A percentile compares a stretch with the other conserved stretches of the same genome.
phyloP scores from a whole-genome alignment of 2,888 invertebrate species.

The Acrobasis consociella region DNA sequence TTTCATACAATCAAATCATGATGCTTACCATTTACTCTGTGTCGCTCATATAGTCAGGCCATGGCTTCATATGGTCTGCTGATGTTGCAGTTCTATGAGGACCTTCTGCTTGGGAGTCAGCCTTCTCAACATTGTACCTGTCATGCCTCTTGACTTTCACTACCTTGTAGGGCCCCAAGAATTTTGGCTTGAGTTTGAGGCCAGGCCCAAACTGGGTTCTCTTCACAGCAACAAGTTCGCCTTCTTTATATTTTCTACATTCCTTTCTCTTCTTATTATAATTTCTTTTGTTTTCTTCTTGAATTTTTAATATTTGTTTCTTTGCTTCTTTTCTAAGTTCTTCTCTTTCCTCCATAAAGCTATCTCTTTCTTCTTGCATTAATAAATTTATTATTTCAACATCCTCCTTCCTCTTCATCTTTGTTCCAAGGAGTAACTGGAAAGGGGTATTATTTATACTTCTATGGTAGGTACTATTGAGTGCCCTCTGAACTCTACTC shows the following conservation, averaged over 20 bases:
- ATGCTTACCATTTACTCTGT: neutral
- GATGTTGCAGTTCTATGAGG: constrained; percentile 23
- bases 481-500: constrained; percentile 1
- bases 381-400: constrained; percentile 7
- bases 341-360: constrained; percentile 23
- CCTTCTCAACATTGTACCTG: constrained; percentile 31
- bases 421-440: constrained; percentile 1
- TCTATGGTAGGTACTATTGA: constrained; percentile 33
- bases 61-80: constrained; percentile 28
- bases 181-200: constrained; percentile 30
- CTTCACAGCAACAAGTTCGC: constrained; percentile 32
- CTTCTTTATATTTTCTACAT: constrained; percentile 21
- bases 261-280: constrained; percentile 19
- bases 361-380: neutral
- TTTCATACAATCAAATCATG: too few relatives aligned
- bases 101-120: constrained; percentile 24
- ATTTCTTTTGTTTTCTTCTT: constrained; percentile 27
- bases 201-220: constrained; percentile 30
- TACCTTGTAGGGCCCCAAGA: constrained; percentile 16
- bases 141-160: constrained; percentile 24
- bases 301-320: constrained; percentile 26
- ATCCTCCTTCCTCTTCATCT: constrained; percentile 17
- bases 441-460: constrained; percentile 24
- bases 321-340: constrained; percentile 25
- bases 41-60: constrained; percentile 11